Conservation (phyloP, 2,888 invertebrate species). For the Ceraclea dissimilis region DNA sequence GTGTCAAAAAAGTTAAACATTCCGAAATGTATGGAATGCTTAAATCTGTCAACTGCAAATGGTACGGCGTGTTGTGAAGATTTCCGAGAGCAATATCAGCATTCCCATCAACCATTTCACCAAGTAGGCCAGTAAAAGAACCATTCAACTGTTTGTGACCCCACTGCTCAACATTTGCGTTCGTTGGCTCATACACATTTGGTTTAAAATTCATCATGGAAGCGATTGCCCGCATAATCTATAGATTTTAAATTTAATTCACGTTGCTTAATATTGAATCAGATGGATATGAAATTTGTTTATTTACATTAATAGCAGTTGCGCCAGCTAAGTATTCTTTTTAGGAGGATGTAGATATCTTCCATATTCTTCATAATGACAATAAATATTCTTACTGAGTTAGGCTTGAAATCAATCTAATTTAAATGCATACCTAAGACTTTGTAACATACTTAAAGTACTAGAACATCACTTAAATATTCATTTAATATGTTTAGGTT, state of each 20-base stretch:
- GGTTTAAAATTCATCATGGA: slow-evolving; percentile 65
- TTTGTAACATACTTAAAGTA: too few relatives aligned
- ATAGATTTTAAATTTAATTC: slow-evolving; percentile 28
- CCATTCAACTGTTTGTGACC: slow-evolving; percentile 57
- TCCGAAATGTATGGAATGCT: slow-evolving; percentile 73
- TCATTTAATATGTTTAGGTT: too few relatives aligned
- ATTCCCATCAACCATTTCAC: slow-evolving; percentile 59
- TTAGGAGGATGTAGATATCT: too few relatives aligned
- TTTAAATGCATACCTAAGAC: too few relatives aligned
- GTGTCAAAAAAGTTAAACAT: slow-evolving; percentile 77
- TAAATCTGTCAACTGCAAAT: slow-evolving; percentile 62
- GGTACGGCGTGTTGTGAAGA: slow-evolving; percentile 64
- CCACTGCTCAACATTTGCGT: slow-evolving; percentile 59
- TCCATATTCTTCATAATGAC: too few relatives aligned
- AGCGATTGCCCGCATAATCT: slow-evolving; percentile 61
- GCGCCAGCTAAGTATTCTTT: too few relatives aligned
- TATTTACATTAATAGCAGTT: neutral
- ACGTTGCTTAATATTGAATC: neutral
- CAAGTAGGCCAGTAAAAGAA: slow-evolving; percentile 62
- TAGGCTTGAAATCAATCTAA: too few relatives aligned
- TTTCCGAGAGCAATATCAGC: slow-evolving; percentile 73
- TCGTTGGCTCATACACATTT: slow-evolving; percentile 56
- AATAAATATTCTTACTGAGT: too few relatives aligned
- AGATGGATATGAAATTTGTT: neutral
- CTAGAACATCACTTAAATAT: too few relatives aligned